Conservation (phyloP, 2,797 vertebrate species). For the Falco naumanni region DNA sequence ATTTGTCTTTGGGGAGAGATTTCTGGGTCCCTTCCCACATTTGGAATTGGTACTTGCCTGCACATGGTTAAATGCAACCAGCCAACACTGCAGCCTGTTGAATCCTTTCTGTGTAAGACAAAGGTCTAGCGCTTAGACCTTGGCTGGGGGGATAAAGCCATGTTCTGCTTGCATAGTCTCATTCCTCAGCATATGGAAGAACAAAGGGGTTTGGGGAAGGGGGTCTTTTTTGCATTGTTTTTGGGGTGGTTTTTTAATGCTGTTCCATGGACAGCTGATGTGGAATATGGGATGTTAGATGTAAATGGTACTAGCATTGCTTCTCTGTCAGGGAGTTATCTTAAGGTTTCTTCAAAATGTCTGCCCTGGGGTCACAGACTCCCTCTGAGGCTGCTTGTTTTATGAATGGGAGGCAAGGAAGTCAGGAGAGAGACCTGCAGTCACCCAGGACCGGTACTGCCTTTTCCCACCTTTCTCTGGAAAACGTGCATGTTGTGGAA, state of each 20-base stretch:
- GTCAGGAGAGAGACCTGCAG: neutral
- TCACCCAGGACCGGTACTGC: neutral
- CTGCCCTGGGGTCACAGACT: constrained; percentile 17
- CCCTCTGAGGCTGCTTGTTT: neutral
- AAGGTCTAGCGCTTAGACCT: neutral
- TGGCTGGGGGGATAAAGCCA: neutral
- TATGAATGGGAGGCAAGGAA: neutral
- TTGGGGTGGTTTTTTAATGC: neutral
- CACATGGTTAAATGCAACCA: neutral
- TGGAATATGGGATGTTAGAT: neutral
- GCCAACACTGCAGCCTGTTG: neutral
- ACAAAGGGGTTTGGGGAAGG: neutral
- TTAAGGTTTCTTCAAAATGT: constrained; percentile 9
- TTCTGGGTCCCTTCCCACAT: constrained; percentile 15
- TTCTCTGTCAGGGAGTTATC: neutral
- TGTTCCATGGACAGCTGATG: neutral
- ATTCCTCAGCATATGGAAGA: neutral
- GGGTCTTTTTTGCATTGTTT: neutral
- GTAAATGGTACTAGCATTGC: neutral
- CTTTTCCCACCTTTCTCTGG: neutral
- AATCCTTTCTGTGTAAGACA: neutral
- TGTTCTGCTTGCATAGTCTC: neutral
- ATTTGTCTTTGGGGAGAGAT: constrained; percentile 7
- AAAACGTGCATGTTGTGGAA: neutral
- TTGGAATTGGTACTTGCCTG: neutral